phyloP scores from a whole-genome alignment of 2,888 invertebrate genomes.

The Eupithecia inturbata region DNA sequence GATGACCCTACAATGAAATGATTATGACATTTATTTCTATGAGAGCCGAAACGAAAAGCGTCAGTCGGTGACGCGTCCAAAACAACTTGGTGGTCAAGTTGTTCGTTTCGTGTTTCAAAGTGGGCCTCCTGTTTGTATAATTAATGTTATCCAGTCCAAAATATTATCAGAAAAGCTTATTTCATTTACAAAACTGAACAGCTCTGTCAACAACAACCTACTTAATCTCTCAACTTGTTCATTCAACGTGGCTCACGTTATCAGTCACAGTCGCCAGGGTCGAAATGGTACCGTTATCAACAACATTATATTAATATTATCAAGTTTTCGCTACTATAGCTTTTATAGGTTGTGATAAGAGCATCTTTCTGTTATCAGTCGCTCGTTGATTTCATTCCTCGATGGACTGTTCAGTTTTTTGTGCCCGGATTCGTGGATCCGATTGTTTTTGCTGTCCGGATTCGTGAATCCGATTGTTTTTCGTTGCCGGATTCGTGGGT shows the following conservation, averaged over 20 bases:
- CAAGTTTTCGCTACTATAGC: slow-evolving; percentile 75
- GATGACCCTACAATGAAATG: background rate
- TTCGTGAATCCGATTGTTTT: slow-evolving; percentile 43
- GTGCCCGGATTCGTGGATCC: slow-evolving; percentile 48
- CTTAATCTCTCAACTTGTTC: slow-evolving; percentile 14
- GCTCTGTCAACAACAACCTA: background rate
- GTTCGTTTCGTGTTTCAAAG: background rate
- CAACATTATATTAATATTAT: slow-evolving; percentile 63
- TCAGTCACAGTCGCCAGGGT: slow-evolving; percentile 49
- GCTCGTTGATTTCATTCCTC: slow-evolving; percentile 72
- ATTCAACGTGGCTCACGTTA: slow-evolving; percentile 19
- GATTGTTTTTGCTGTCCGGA: slow-evolving; percentile 47
- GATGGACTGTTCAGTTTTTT: slow-evolving; percentile 71
- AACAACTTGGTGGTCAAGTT: background rate
- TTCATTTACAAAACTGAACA: slow-evolving; percentile 13
- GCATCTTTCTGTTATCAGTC: slow-evolving; percentile 79
- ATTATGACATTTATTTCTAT: background rate
- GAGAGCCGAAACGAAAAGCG: background rate
- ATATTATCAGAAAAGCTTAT: background rate
- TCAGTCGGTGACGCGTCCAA: background rate
- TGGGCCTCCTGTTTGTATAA: background rate
- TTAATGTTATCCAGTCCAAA: background rate
- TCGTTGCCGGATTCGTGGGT: slow-evolving; percentile 47
- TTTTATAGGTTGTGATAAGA: slow-evolving; percentile 72
- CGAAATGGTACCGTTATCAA: slow-evolving; percentile 65